Conservation (phyloP, 2,113 vertebrate species). For the Rissa tridactyla region DNA sequence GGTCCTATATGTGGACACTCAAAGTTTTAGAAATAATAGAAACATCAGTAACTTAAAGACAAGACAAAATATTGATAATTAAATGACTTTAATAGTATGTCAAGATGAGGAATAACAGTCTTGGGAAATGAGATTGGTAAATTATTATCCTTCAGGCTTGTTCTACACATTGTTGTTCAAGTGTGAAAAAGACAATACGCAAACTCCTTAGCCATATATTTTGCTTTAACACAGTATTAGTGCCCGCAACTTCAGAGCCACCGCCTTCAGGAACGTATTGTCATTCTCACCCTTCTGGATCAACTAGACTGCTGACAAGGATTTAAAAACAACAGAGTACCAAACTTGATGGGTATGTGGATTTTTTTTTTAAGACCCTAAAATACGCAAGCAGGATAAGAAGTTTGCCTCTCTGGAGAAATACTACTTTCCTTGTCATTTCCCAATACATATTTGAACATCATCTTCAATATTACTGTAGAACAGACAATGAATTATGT, state of each 20-base stretch:
- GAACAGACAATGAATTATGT: background rate
- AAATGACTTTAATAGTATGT: constrained; percentile 69
- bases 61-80: constrained; percentile 71
- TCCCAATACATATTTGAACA: background rate
- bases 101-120: constrained; percentile 72
- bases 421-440: background rate
- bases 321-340: background rate
- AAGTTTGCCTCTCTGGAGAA: background rate
- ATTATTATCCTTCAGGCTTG: constrained; percentile 45
- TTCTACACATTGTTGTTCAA: constrained; percentile 3
- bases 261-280: background rate
- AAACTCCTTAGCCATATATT: constrained; percentile 20
- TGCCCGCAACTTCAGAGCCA: background rate
- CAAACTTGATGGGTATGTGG: background rate
- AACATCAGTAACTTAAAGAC: constrained; percentile 21
- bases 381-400: background rate
- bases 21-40: constrained; percentile 45
- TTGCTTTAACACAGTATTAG: background rate
- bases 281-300: background rate
- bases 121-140: constrained; percentile 51
- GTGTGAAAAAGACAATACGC: constrained; percentile 26
- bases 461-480: background rate
- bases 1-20: background rate
- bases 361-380: background rate
- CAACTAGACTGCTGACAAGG: background rate